These are phyloP conservation scores for Lineus longissimus DNA, from an alignment of 1,140 invertebrate species.

Conservation along the genomic window DNA sequence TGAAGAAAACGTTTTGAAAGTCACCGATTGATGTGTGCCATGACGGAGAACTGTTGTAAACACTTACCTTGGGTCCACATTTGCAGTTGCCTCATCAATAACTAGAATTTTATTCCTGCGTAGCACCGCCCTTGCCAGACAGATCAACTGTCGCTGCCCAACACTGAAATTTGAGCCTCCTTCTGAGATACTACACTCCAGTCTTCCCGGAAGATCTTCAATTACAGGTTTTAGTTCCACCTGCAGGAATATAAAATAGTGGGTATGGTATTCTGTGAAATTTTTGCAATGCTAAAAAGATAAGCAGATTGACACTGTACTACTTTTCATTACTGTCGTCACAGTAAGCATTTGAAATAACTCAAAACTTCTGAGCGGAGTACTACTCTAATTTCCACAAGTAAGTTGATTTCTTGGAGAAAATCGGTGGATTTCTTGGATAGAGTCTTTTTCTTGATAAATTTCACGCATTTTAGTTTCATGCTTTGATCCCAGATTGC, in stretches of 20 bases:
- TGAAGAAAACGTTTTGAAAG: background rate
- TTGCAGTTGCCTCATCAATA: slow-evolving; percentile 87
- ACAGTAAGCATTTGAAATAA: too few species aligned
- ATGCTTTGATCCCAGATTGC: too few species aligned
- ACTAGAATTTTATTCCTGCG: slow-evolving; percentile 57
- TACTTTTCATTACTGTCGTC: too few species aligned
- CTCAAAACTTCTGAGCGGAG: too few species aligned
- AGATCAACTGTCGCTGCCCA: slow-evolving; percentile 55
- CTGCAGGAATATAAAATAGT: slow-evolving; percentile 18
- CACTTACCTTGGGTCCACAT: slow-evolving; percentile 65
- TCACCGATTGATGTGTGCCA: background rate
- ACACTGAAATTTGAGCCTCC: slow-evolving; percentile 52
- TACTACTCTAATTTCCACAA: too few species aligned
- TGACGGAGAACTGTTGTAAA: slow-evolving; percentile 23
- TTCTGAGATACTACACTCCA: slow-evolving; percentile 41
- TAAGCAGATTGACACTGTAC: too few species aligned
- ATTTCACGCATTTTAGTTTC: too few species aligned
- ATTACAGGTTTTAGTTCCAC: slow-evolving; percentile 39
- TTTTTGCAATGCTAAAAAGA: too few species aligned
- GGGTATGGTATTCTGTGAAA: too few species aligned
- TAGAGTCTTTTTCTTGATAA: too few species aligned
- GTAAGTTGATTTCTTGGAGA: too few species aligned
- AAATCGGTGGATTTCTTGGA: too few species aligned
- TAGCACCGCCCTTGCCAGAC: slow-evolving; percentile 52
- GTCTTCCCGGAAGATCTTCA: slow-evolving; percentile 42